Evolutionary conservation across 2,113 vertebrate genomes (phyloP).

Genomic region (Blennius ocellaris): DNA sequence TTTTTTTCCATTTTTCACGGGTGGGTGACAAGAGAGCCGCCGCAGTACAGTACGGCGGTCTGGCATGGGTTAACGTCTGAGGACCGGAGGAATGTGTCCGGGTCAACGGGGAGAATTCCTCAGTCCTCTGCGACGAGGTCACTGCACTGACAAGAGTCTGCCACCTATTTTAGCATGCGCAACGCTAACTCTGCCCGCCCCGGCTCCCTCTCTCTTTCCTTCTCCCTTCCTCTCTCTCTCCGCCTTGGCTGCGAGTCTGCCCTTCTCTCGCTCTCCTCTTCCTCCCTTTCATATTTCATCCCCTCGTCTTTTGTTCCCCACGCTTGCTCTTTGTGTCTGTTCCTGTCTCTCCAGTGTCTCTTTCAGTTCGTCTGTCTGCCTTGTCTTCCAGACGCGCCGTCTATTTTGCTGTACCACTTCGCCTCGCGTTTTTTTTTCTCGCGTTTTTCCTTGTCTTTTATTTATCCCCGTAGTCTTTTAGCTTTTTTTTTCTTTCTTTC

Average conservation of each 20-base stretch:
- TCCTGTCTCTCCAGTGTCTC: constrained; percentile 60
- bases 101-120: constrained; percentile 76
- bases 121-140: constrained; percentile 72
- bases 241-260: constrained; percentile 48
- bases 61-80: constrained; percentile 72
- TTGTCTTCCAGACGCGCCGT: constrained; percentile 37
- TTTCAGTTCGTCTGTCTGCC: constrained; percentile 55
- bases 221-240: constrained; percentile 35
- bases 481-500: constrained; percentile 19
- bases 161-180: constrained; percentile 69
- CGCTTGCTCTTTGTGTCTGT: constrained; percentile 51
- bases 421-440: constrained; percentile 36
- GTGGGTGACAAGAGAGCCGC: not conserved
- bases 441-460: constrained; percentile 32
- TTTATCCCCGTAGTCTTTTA: constrained; percentile 35
- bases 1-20: constrained; percentile 23
- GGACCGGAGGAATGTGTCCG: constrained; percentile 76
- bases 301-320: constrained; percentile 62
- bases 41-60: constrained; percentile 48
- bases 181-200: constrained; percentile 36
- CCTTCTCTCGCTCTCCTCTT: constrained; percentile 17
- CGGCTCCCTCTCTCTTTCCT: constrained; percentile 12
- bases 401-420: constrained; percentile 56
- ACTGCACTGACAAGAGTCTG: constrained; percentile 73
- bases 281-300: constrained; percentile 42